These are phyloP conservation scores for Prunella himalayana DNA, from an alignment of 2,113 vertebrate species.

Conservation along the genomic window DNA sequence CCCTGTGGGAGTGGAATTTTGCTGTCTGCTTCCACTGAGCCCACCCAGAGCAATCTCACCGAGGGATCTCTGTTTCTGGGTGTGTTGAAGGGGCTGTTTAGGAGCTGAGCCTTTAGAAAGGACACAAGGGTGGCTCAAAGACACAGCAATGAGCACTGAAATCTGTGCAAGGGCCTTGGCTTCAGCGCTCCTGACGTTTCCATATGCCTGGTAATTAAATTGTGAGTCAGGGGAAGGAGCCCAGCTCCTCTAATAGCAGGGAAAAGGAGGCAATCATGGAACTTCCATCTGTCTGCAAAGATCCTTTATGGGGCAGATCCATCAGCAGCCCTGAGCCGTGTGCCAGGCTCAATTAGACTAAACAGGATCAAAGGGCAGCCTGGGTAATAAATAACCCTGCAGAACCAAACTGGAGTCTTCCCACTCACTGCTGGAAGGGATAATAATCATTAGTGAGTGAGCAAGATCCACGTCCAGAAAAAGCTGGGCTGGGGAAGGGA, in stretches of 20 bases:
- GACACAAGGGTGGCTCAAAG: background rate
- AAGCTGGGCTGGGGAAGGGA: background rate
- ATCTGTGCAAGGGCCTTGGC: background rate
- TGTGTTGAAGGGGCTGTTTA: background rate
- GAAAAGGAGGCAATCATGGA: slow-evolving; percentile 24
- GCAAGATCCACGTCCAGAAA: background rate
- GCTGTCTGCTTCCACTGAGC: background rate
- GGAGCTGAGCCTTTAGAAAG: background rate
- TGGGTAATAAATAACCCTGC: slow-evolving; percentile 41
- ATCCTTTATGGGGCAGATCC: slow-evolving; percentile 28
- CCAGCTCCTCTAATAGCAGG: slow-evolving; percentile 16
- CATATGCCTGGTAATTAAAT: slow-evolving; percentile 39
- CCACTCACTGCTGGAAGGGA: background rate
- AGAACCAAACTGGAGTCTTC: background rate
- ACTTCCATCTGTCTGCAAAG: slow-evolving; percentile 62
- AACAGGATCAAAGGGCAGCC: slow-evolving; percentile 59
- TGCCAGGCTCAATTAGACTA: slow-evolving; percentile 62
- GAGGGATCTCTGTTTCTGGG: background rate
- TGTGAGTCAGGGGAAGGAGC: slow-evolving; percentile 28
- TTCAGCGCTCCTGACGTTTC: background rate
- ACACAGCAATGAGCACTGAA: background rate
- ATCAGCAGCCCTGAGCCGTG: slow-evolving; percentile 19
- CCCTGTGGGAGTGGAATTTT: background rate
- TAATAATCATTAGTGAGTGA: background rate
- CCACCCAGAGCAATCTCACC: fast-evolving